Base-by-base conservation (phyloP, 2,113 vertebrate genomes). In the Jaculus jaculus region DNA sequence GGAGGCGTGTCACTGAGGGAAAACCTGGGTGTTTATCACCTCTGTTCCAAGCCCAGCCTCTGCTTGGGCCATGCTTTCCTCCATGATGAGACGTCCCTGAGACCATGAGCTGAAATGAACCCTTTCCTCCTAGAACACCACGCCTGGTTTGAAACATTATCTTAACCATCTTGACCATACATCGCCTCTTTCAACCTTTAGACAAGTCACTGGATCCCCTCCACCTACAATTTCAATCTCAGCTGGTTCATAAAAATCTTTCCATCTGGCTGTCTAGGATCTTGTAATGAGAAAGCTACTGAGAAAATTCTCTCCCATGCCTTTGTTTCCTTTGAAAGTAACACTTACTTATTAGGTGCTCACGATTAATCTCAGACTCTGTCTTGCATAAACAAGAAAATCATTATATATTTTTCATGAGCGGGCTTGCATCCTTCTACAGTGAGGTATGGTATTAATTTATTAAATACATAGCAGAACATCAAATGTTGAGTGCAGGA, bases 401-500 rank as follows among this genome's bases (percentile, higher is more conserved):
- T 81, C 78, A 54, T 13, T 54, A 85, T 90, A 89, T 71, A 65
- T 85, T 75, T 81, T 66, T 61, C 58, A 18, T 6, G 5, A 86
- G 58, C 34, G 72, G 37, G 21, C 74, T 85, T 42, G 65, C 0
- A 69, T 84, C 28, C 66, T 13, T 93, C 74, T 63, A 79, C 82
- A 91, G 90, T 26, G 61, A 87, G 42, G 72, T 71, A 72, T 95
- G 83, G 65, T 83, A 92, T 94, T 94, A 92, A 96, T 69, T 90
- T 95, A 80, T 92, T 96, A 95, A 84, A 60, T 90, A 72, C 20
- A 26, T 15, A 81, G 51, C 54, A 77, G 69, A 94, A 83, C 30
- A 42, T 60, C 86, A 77, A 54, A 82, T 15, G 28, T 54, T 78
- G 74, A 89, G 81, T 74, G 65, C 42, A 87, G 61, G 72, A 77